These are phyloP conservation scores for Catostomus latipinnis DNA, from an alignment of 2,797 vertebrate genomes.

Conservation along the genomic window DNA sequence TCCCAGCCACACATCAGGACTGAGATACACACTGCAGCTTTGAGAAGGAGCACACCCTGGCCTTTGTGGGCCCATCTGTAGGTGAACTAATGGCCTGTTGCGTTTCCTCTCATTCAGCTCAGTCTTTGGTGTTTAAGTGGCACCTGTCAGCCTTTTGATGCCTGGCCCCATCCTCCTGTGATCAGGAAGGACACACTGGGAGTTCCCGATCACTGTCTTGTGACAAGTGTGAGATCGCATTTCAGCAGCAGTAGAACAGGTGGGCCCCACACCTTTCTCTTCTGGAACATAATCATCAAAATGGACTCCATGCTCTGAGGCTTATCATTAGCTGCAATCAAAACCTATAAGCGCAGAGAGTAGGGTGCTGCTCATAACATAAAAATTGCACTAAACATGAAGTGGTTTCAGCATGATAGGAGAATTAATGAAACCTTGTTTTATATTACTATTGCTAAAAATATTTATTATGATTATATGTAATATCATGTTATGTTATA, in stretches of 20 bases:
- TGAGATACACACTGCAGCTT: conserved; percentile 14
- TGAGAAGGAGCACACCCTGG: conserved; percentile 39
- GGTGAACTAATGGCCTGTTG: conserved; percentile 52
- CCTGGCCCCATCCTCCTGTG: conserved; percentile 59
- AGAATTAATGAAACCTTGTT: conserved; percentile 4
- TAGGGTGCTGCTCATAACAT: conserved; percentile 44
- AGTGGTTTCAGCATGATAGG: not conserved
- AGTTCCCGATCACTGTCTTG: conserved; percentile 65
- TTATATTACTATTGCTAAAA: not conserved
- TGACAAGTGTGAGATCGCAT: conserved; percentile 84
- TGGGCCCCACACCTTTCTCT: conserved; percentile 81
- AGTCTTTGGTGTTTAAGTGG: conserved; percentile 77
- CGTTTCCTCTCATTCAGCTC: conserved; percentile 67
- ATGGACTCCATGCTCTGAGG: conserved; percentile 69
- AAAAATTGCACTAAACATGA: conserved; percentile 6
- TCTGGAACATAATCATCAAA: conserved; percentile 82
- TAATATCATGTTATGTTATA: not conserved
- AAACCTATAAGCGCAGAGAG: conserved; percentile 81
- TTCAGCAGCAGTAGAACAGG: conserved; percentile 84
- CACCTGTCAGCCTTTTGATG: conserved; percentile 72
- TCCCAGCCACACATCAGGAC: conserved; percentile 27
- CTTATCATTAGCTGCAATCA: conserved; percentile 87
- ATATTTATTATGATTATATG: too few species aligned
- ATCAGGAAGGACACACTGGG: conserved; percentile 59
- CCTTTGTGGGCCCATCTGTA: conserved; percentile 57